Conservation (phyloP, 2,888 invertebrate species). For the Cephus nigrinus region DNA sequence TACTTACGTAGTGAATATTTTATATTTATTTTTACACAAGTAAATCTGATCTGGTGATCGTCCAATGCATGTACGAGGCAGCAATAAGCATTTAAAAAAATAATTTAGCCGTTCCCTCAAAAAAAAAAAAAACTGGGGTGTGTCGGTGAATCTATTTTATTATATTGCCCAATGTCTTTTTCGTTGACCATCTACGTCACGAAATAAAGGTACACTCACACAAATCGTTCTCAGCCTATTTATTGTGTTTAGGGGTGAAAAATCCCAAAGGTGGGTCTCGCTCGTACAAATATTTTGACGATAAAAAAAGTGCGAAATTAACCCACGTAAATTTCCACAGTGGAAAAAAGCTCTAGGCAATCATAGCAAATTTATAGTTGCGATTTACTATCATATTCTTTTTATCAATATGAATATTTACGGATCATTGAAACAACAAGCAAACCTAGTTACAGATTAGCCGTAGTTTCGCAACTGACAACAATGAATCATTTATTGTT, state of each 20-base stretch:
- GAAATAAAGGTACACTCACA: not conserved
- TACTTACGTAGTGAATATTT: too few relatives aligned
- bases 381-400: not conserved
- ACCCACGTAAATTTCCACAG: not conserved
- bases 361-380: not conserved
- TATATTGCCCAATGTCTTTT: not conserved
- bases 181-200: not conserved
- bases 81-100: too few relatives aligned
- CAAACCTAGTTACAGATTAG: not conserved
- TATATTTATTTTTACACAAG: not conserved
- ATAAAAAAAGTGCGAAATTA: not conserved
- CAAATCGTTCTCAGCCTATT: not conserved
- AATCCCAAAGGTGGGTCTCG: not conserved
- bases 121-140: not conserved
- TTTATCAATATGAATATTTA: not conserved
- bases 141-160: not conserved
- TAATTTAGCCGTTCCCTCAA: not conserved
- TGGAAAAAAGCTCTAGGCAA: not conserved
- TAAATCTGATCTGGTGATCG: not conserved
- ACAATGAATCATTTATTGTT: not conserved
- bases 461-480: not conserved
- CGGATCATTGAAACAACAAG: not conserved
- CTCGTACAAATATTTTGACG: not conserved
- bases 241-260: not conserved
- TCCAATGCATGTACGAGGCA: not conserved